Base-by-base conservation (phyloP, 2,797 vertebrate genomes). In the Galago senegalensis region DNA sequence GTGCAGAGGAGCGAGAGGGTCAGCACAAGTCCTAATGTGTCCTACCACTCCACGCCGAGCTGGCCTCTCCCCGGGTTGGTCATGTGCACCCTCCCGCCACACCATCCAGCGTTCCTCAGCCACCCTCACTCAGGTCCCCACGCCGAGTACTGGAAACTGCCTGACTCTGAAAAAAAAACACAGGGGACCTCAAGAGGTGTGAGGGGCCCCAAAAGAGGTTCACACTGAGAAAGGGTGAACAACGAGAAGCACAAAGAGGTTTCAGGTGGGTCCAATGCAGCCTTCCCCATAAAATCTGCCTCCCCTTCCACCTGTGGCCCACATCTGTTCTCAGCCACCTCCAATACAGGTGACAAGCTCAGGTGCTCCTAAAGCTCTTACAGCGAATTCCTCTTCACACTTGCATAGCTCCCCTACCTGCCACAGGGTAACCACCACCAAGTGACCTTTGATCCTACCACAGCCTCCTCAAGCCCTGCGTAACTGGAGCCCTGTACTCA, bases 1-100 rank as follows among this genome's bases (percentile, higher is more conserved):
- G 60, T 31, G 49, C 67, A 60, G 92, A 93, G 65, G 23, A 76
- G 58, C 75, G 25, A 87, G 46, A 95, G 91, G 18, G 37, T 96
- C 83, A 97, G 93, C 58, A 0, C 18, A 0, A 0, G 5, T 31
- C 14, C 77, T 29, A 3, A 11, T 9, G 5, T 1, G 40, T 63
- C 43, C 75, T 9, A 29, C 80, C 2, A 6, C 53, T n/a, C 43
- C 56, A 31, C n/a, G 0, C 23, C 43, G 27, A 11, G 21, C 87
- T 31, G 23, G n/a, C 67, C 53, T 63, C 13, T 1, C 0, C 29
- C 70, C 7, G 46, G 21, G 27, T 4, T 43, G 29, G 34, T 7
- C 10, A 46, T 0, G 0, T 2, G 58, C 16, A 49, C 63, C 60
- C 34, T 27, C 20, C 31, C 0, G 2, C 43, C 67, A 14, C 0